Percentiles rank a stretch among this genome's conserved stretches.
phyloP scores from a whole-genome alignment of 2,797 vertebrate species.

The Atherinosoma microstoma region DNA sequence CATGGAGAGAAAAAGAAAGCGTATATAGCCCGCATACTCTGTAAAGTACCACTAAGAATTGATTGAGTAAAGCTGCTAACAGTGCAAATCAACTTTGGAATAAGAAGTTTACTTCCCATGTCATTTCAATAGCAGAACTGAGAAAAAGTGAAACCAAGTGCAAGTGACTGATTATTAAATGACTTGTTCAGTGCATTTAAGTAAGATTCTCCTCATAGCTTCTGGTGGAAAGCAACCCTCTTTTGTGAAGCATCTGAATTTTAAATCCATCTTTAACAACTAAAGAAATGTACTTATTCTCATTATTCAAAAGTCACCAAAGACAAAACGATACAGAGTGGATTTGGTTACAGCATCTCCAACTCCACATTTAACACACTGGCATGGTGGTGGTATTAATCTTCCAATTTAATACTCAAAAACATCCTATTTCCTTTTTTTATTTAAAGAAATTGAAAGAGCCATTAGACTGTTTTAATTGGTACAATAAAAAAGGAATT shows the following conservation, averaged over 20 bases:
- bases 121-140: constrained; percentile 23
- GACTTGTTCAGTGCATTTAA: constrained; percentile 3
- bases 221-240: neutral
- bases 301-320: neutral
- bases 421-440: too few relatives aligned
- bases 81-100: constrained; percentile 37
- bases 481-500: neutral
- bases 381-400: neutral
- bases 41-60: constrained; percentile 45
- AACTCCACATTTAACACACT: neutral
- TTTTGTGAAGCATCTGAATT: too few relatives aligned
- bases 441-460: too few relatives aligned
- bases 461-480: too few relatives aligned
- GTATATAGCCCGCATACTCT: constrained; percentile 17
- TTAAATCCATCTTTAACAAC: neutral
- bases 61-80: constrained; percentile 36
- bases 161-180: constrained; percentile 9
- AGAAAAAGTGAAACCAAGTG: constrained; percentile 13
- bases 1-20: constrained; percentile 8
- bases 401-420: neutral
- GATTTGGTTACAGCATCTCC: neutral
- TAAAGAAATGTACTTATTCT: neutral
- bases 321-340: neutral
- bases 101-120: constrained; percentile 9
- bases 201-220: neutral